Percentiles rank a stretch among this genome's conserved stretches.
Conservation (phyloP, 2,888 invertebrate genomes). For the Acronicta aceris region DNA sequence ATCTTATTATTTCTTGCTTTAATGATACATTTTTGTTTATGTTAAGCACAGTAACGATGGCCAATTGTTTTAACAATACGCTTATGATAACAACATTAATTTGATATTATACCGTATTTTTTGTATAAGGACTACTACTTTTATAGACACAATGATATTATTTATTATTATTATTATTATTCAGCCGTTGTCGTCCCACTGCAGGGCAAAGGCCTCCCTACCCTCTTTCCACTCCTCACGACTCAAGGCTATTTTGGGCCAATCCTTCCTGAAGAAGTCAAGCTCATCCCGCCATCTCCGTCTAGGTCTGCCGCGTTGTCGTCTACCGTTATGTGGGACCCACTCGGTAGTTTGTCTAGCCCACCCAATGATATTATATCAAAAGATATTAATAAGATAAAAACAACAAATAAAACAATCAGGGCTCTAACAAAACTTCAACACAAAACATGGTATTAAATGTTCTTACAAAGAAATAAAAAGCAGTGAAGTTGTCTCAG, state of each 20-base stretch:
- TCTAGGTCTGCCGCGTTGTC: too few relatives aligned
- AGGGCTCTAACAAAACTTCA: constrained; percentile 27
- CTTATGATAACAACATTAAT: neutral
- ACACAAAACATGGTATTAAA: constrained; percentile 36
- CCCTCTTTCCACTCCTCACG: too few relatives aligned
- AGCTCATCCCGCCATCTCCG: too few relatives aligned
- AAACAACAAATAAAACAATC: constrained; percentile 22
- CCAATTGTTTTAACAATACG: neutral
- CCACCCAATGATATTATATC: constrained; percentile 1
- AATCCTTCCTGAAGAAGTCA: too few relatives aligned
- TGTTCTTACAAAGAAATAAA: constrained; percentile 44
- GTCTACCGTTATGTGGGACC: too few relatives aligned
- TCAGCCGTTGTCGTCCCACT: too few relatives aligned
- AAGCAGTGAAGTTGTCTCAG: constrained; percentile 50
- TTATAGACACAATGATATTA: constrained; percentile 2
- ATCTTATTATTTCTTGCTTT: constrained; percentile 14
- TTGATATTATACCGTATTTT: neutral
- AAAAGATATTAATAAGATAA: constrained; percentile 7
- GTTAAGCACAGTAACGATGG: neutral
- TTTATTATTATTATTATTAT: too few relatives aligned
- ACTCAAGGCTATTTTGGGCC: too few relatives aligned
- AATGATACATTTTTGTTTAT: constrained; percentile 12
- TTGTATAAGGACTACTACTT: neutral
- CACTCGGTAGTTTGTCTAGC: too few relatives aligned
- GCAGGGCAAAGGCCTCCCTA: too few relatives aligned